Evolutionary conservation across 2,888 invertebrate genomes (phyloP).

Genomic region (Heterodera filipjevi): DNA sequence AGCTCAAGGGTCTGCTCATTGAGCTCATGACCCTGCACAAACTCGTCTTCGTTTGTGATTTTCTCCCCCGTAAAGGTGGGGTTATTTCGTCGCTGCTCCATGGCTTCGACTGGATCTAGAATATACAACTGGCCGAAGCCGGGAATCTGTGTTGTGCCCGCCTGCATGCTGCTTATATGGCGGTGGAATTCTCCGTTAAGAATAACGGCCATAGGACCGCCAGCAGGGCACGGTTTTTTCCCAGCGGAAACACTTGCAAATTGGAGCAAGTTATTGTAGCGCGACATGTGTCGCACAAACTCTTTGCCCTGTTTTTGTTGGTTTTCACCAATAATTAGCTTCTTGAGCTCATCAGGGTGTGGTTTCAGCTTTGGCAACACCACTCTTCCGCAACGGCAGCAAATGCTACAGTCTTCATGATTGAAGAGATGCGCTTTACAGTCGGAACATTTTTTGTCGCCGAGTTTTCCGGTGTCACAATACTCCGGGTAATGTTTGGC

Average conservation of each 20-base stretch:
- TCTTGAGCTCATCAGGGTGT: neutral
- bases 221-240: neutral
- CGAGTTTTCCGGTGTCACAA: neutral
- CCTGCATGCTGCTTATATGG: slow-evolving; percentile 12
- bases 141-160: neutral
- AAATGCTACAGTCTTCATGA: neutral
- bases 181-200: slow-evolving; percentile 20
- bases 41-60: neutral
- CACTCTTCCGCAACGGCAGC: neutral
- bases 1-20: neutral
- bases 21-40: neutral
- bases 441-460: neutral
- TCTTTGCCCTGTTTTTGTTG: neutral
- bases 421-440: slow-evolving; percentile 1
- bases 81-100: neutral
- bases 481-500: slow-evolving; percentile 10
- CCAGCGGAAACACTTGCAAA: no score
- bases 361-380: neutral
- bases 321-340: neutral
- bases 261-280: no score
- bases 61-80: slow-evolving; percentile 2
- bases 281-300: neutral
- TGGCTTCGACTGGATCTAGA: slow-evolving; percentile 8
- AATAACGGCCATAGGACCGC: neutral
- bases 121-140: slow-evolving; percentile 21